A percentile compares a stretch with the other conserved stretches of the same genome.
These are phyloP conservation scores for Perizoma affinitatum DNA, from an alignment of 2,888 invertebrate genomes.

Conservation along the genomic window DNA sequence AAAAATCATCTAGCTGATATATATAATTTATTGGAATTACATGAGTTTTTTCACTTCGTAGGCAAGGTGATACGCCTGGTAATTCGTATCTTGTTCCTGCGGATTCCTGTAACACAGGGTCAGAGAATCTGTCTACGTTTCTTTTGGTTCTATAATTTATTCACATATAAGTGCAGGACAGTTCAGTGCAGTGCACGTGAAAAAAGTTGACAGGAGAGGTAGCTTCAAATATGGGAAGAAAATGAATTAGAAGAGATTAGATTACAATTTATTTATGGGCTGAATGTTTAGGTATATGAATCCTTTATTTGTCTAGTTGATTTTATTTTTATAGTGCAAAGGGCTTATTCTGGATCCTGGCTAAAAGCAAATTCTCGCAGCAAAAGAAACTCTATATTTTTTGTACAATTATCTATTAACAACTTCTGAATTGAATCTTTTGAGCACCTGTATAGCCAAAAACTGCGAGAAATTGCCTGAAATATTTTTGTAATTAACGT, in stretches of 20 bases:
- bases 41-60: constrained; percentile 99
- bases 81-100: constrained; percentile 94
- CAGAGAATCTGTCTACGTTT: constrained; percentile 71
- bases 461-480: constrained; percentile 23
- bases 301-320: constrained; percentile 11
- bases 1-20: constrained; percentile 73
- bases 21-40: constrained; percentile 87
- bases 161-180: constrained; percentile 37
- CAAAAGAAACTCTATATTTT: background rate
- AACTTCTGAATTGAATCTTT: no score
- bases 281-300: constrained; percentile 22
- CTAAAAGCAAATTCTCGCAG: constrained; percentile 11
- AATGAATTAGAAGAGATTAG: constrained; percentile 41
- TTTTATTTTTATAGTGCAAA: constrained; percentile 5
- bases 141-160: constrained; percentile 33
- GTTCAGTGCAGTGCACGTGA: constrained; percentile 51
- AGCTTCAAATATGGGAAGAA: constrained; percentile 30
- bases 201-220: constrained; percentile 37
- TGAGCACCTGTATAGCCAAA: no score
- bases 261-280: constrained; percentile 41
- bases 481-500: constrained; percentile 2
- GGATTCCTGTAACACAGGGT: constrained; percentile 93
- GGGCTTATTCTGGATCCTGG: constrained; percentile 4
- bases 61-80: constrained; percentile 99
- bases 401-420: no score